phyloP scores from a whole-genome alignment of 1,140 invertebrate genomes.

The Holcopasites calliopsidis region DNA sequence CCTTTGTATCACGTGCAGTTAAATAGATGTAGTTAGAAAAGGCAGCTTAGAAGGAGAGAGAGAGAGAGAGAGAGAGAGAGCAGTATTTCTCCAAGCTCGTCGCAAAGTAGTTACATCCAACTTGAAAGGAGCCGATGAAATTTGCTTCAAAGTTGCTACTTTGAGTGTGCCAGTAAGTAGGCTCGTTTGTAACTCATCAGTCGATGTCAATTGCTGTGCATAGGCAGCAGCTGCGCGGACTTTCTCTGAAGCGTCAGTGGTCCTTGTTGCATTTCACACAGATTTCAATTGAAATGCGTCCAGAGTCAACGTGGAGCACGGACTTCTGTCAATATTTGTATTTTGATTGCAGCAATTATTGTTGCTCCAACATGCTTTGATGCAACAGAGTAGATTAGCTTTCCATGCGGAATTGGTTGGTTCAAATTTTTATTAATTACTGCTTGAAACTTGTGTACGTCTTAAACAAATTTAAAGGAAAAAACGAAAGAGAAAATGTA shows the following conservation, averaged over 20 bases:
- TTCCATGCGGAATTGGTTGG: too few relatives aligned
- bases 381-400: too few relatives aligned
- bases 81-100: too few relatives aligned
- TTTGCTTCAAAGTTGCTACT: background rate
- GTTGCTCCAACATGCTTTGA: background rate
- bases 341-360: background rate
- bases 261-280: background rate
- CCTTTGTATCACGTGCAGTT: too few relatives aligned
- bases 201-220: slow-evolving; percentile 10
- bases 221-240: background rate
- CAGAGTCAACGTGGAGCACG: background rate
- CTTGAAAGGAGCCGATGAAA: background rate
- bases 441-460: too few relatives aligned
- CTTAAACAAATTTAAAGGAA: background rate
- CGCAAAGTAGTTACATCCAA: background rate
- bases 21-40: background rate
- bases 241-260: slow-evolving; percentile 7
- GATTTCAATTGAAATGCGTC: background rate
- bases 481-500: background rate
- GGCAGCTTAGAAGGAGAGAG: too few relatives aligned
- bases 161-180: background rate
- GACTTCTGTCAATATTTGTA: background rate
- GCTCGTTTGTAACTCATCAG: slow-evolving; percentile 8
- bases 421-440: background rate
- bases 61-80: too few relatives aligned